Evolutionary conservation across 2,797 vertebrate genomes (phyloP), one percentile per base, ranked within the genome.

Genomic region (Philypnodon macrostomus): DNA sequence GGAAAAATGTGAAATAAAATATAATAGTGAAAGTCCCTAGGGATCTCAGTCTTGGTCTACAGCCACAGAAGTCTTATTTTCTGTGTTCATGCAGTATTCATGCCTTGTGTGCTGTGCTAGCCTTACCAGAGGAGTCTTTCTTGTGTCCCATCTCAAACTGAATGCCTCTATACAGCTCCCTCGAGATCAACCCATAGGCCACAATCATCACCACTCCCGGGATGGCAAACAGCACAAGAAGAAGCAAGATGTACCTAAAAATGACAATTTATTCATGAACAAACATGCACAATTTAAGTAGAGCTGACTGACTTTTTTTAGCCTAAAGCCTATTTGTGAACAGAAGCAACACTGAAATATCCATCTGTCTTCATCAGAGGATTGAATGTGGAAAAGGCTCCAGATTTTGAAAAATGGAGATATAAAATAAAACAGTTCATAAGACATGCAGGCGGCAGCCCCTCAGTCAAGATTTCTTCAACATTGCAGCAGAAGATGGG

Each of bases 161-260:
- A 65, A 98, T 95, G 39, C 96, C 93, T 1, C 91, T 80, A 59
- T 93, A 98, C 57, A 98, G 95, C 67, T 98, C 96, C 0, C 94
- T 88, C 59, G 95, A 97, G 84, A 98, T 98, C 12, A 98, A 90
- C 13, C 95, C 95, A 0, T 98, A 98, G 1, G 95, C 93, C 51
- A 94, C 88, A 0, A 88, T 91, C 93, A 98, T 98, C 68, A 98
- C 93, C 70, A 95, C 80, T 0, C 95, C 96, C 0, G 96, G 96
- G 58, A 98, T 79, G n/a, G 95, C 92, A 67, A 98, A 98, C 36
- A 98, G 85, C 26, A 93, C 56, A 21, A 94, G 86, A 15, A 98
- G 88, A 34, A 97, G 88, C 67, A 98, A 68, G 12, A 96, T 83
- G 0, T 90, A 95, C 96, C 96, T 98, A 57, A 62, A 66, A 57